Base-by-base conservation (phyloP, 2,797 vertebrate species). In the Enteromius fasciolatus region DNA sequence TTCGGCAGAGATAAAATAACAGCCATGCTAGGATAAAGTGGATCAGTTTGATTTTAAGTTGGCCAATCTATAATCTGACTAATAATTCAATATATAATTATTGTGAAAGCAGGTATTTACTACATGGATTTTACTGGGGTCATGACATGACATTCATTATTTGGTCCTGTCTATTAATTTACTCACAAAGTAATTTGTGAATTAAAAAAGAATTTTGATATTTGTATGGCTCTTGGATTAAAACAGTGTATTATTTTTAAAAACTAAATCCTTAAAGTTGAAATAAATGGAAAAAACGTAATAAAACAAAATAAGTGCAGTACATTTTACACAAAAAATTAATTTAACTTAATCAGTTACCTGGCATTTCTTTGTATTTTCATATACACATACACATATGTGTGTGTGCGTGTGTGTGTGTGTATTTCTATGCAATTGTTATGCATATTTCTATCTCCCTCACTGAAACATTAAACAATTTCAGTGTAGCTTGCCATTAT, bases 1-100 rank as follows among this genome's bases (percentile, higher is more conserved):
- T 85, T 78, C 66, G 25, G 59, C 18, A 57, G 74, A 69, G 74
- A 77, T 77, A 68, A 70, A 76, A 76, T 83, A 77, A 77, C 74
- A 83, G 73, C 74, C 73, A 83, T 68, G 74, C 39, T 69, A 18
- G 73, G 52, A 83, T 46, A 69, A 69, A 83, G 81, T 48, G 18
- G 74, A 77, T 61, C 39, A 68, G n/a, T 61, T 83, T 59, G 28
- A 77, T 59, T 83, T 54, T 36, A 54, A 59, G 4, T 17, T 52
- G 33, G 59, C 28, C n/a, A 25, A 52, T 74, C 20, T 66, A 31
- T 48, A 78, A 31, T 63, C 59, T 31, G 28, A 66, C 15, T 41
- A 67, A 54, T 66, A 3, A 66, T 52, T 12, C n/a, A 25, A 64
- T 81, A 33, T 50, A 73, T 64, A n/a, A 74, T 63, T 73, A 36